Conservation (phyloP, 2,888 invertebrate genomes). For the Drosophila leonis region DNA sequence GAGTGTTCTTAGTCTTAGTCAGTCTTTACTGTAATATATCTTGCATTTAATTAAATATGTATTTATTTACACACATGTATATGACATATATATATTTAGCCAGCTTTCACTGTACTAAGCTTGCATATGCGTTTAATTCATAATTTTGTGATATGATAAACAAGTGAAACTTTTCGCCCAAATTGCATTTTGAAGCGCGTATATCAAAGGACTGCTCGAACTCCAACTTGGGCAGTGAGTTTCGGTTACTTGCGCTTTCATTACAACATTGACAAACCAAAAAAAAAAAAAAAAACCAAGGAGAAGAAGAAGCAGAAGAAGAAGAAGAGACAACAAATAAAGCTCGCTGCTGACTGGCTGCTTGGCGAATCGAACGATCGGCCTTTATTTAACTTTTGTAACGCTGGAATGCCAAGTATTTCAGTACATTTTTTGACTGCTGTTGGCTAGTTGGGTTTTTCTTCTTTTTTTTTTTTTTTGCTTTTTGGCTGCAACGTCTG, state of each 20-base stretch:
- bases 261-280: constrained; percentile 57
- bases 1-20: background rate
- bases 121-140: constrained; percentile 11
- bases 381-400: constrained; percentile 63
- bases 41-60: background rate
- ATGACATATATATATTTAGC: background rate
- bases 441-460: constrained; percentile 7
- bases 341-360: constrained; percentile 21
- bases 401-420: constrained; percentile 69
- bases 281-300: constrained; percentile 11
- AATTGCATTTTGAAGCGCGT: constrained; percentile 21
- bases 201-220: constrained; percentile 39
- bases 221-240: constrained; percentile 2
- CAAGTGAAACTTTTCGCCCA: constrained; percentile 40
- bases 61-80: background rate
- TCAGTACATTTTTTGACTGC: constrained; percentile 36
- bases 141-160: constrained; percentile 12
- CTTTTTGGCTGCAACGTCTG: constrained; percentile 37
- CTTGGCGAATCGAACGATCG: constrained; percentile 48
- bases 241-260: constrained; percentile 68
- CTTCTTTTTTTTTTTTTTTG: background rate
- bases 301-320: background rate
- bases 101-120: constrained; percentile 11
- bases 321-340: constrained; percentile 11
- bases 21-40: background rate